These are phyloP conservation scores for Atractosteus spatula DNA, from an alignment of 2,113 vertebrate species.

Conservation along the genomic window DNA sequence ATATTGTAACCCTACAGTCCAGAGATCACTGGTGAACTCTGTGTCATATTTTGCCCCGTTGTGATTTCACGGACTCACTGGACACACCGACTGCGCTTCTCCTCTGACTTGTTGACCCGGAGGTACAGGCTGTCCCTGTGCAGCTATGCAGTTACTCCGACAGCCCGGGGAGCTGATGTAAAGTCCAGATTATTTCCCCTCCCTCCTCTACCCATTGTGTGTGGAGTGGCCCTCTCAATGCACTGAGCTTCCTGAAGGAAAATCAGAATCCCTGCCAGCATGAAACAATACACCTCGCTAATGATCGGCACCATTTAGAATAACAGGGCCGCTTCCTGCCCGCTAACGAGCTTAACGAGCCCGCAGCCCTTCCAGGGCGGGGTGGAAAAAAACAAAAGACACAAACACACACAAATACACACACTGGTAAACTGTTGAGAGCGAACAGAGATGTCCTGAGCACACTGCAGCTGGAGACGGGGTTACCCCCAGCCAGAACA, in stretches of 20 bases:
- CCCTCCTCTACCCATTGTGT: slow-evolving; percentile 58
- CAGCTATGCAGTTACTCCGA: slow-evolving; percentile 18
- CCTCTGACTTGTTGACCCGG: no score
- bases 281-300: slow-evolving; percentile 68
- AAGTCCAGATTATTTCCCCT: slow-evolving; percentile 32
- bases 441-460: slow-evolving; percentile 35
- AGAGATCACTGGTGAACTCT: not conserved
- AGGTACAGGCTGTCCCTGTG: not conserved
- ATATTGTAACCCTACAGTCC: no score
- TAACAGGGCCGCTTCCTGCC: slow-evolving; percentile 63
- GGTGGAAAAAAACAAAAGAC: slow-evolving; percentile 42
- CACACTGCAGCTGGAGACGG: slow-evolving; percentile 2
- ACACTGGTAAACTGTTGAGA: not conserved
- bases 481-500: not conserved
- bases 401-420: slow-evolving; percentile 37
- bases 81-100: no score
- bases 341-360: slow-evolving; percentile 53
- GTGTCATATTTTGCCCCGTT: no score
- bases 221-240: slow-evolving; percentile 40
- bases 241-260: slow-evolving; percentile 70
- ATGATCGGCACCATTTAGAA: slow-evolving; percentile 56
- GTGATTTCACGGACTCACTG: no score
- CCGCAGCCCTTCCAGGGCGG: slow-evolving; percentile 45
- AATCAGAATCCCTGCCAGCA: slow-evolving; percentile 63
- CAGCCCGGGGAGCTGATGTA: slow-evolving; percentile 40